A percentile compares a stretch with the other conserved stretches of the same genome.
Evolutionary conservation across 2,113 vertebrate genomes (phyloP).

Genomic region (Cheilinus undulatus): DNA sequence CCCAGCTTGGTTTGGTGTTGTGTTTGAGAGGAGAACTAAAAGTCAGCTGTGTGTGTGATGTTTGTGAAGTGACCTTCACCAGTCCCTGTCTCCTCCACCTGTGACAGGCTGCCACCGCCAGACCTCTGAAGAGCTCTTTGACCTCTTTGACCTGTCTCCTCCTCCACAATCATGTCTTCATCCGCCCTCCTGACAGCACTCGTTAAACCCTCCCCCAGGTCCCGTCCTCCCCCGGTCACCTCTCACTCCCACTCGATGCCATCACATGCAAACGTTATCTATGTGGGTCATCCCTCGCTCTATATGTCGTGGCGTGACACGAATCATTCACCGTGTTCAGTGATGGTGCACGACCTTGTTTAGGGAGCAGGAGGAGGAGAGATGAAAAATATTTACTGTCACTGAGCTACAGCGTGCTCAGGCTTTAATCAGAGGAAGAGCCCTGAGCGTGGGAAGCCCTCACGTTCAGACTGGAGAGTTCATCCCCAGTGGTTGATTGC

Average conservation of each 20-base stretch:
- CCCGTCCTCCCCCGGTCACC: background rate
- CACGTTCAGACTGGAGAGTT: background rate
- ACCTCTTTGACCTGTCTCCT: conserved; percentile 28
- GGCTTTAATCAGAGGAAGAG: conserved; percentile 19
- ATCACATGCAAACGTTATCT: conserved; percentile 15
- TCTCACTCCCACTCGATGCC: background rate
- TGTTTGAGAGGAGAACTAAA: background rate
- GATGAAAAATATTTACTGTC: background rate
- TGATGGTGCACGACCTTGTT: conserved; percentile 9
- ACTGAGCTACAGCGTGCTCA: background rate
- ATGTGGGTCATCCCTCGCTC: conserved; percentile 30
- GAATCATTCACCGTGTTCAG: background rate
- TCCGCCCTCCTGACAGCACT: background rate
- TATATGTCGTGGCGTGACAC: background rate
- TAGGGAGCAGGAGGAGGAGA: background rate
- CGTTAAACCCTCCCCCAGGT: background rate
- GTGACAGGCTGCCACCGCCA: conserved; percentile 51
- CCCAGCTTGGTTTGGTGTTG: too few relatives aligned
- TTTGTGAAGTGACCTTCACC: conserved; percentile 11
- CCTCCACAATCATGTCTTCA: background rate
- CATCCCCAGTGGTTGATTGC: background rate
- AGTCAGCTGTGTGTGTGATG: background rate
- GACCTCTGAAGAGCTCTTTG: conserved; percentile 42
- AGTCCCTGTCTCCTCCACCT: conserved; percentile 38
- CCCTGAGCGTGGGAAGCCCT: background rate